A percentile compares a stretch with the other conserved stretches of the same genome.
Conservation (phyloP, 2,113 vertebrate genomes). For the Chamaea fasciata region DNA sequence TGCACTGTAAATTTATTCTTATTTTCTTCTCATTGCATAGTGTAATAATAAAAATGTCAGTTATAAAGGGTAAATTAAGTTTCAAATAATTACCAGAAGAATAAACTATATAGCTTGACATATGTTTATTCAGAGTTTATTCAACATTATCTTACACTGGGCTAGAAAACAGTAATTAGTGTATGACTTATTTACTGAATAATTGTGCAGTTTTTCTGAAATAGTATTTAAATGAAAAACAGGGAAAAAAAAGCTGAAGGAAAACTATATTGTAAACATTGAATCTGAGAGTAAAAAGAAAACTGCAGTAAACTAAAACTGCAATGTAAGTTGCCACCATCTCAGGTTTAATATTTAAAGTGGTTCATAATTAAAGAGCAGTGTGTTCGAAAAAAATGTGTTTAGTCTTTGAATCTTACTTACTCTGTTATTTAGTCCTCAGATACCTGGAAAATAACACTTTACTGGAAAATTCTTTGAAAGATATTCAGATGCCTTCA, state of each 20-base stretch:
- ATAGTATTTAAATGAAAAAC: not conserved
- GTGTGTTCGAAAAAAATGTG: not conserved
- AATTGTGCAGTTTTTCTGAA: not conserved
- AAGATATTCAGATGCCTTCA: constrained; percentile 85
- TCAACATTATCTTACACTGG: not conserved
- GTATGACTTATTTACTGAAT: not conserved
- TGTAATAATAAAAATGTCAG: not conserved
- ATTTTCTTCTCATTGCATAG: not conserved
- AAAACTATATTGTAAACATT: not conserved
- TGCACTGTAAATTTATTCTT: not conserved
- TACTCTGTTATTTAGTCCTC: constrained; percentile 69
- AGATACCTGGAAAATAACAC: constrained; percentile 84
- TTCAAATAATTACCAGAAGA: not conserved
- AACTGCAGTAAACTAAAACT: not conserved
- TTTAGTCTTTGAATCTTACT: not conserved
- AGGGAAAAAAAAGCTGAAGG: not conserved
- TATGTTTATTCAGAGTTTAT: not conserved
- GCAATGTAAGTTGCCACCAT: not conserved
- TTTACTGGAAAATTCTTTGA: constrained; percentile 73
- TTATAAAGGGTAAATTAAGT: not conserved
- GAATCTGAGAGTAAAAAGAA: not conserved
- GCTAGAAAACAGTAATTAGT: not conserved
- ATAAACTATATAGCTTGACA: not conserved
- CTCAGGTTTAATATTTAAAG: not conserved
- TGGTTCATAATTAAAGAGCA: not conserved